A percentile compares a stretch with the other conserved stretches of the same genome.
phyloP scores from a whole-genome alignment of 2,888 invertebrate species.

The Nasonovia ribisnigri region DNA sequence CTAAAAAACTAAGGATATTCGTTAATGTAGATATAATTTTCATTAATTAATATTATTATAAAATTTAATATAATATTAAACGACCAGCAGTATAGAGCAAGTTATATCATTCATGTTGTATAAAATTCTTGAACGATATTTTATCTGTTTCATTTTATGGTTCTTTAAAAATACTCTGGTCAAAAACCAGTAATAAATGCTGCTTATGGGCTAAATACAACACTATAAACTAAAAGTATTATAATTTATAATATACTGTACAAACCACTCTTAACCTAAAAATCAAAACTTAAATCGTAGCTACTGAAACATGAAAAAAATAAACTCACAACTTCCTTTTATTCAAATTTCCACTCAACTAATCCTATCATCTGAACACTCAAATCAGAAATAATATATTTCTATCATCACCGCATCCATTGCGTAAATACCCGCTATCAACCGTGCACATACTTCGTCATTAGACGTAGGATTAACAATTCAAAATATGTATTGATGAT shows the following conservation, averaged over 20 bases:
- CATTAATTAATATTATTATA: no score
- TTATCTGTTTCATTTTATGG: background rate
- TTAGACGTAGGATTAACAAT: background rate
- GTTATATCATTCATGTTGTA: background rate
- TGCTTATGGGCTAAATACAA: background rate
- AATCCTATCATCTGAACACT: background rate
- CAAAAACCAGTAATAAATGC: background rate
- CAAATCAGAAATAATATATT: background rate
- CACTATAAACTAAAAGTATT: background rate
- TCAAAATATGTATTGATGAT: conserved; percentile 1
- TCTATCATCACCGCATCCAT: background rate
- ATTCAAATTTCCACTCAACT: background rate
- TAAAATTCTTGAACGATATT: background rate
- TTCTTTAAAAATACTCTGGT: background rate
- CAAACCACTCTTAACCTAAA: background rate
- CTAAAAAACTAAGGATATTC: no score
- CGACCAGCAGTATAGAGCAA: no score
- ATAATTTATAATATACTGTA: background rate
- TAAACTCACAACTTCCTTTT: no score
- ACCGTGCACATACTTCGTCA: background rate
- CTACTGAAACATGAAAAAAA: background rate
- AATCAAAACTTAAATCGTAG: background rate
- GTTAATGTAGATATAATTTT: no score
- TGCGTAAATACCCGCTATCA: background rate
- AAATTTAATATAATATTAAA: no score